Base-by-base conservation (phyloP, 2,888 invertebrate genomes). In the Apomyelois bistriatella region DNA sequence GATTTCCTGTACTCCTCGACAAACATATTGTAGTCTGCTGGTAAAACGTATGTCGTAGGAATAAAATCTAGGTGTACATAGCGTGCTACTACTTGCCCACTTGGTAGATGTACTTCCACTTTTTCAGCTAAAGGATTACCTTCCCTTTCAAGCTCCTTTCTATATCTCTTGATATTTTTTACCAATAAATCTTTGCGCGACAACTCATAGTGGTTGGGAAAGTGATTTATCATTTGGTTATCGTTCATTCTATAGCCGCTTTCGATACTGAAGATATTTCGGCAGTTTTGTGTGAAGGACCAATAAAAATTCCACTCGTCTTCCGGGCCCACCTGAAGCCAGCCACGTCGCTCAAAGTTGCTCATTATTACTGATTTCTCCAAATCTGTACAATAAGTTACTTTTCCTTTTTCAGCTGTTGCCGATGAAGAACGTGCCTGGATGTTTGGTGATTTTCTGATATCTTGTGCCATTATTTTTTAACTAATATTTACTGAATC, bases 291-390 rank as follows among this genome's bases (percentile, higher is more conserved):
- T 1, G 97, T 97, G 54, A 95, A 95, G 2, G 98, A 96, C 98
- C 98, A 98, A 79, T 98, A 98, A 74, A 98, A 95, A 79, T 98
- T 97, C 98, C 98, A 98, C 67, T 98, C 97, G 71, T 97, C 98
- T 64, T 98, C 97, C 0, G 96, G 94, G 0, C 94, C 93, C 4
- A 87, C 98, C 79, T 95, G 95, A 7, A 92, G 84, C 98, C 98
- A 98, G 9, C 97, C 97, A 51, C 98, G 92, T 69, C 97, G 95
- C 66, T 98, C 97, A 75, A 98, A 98, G 84, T 97, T 98, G 65
- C 95, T 95, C 49, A 97, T 93, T 54, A 98, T 93, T 8, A 98
- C 98, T 16, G 97, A 98, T 81, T 98, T 98, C 72, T 98, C 98
- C 72, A 97, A 92, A 81, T 97, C 97, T n/a, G 96, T 96, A 70